Percentiles rank a stretch among this genome's conserved stretches.
These are phyloP conservation scores for Lethenteron camtschaticum DNA, from an alignment of 2,113 vertebrate genomes.

Conservation along the genomic window DNA sequence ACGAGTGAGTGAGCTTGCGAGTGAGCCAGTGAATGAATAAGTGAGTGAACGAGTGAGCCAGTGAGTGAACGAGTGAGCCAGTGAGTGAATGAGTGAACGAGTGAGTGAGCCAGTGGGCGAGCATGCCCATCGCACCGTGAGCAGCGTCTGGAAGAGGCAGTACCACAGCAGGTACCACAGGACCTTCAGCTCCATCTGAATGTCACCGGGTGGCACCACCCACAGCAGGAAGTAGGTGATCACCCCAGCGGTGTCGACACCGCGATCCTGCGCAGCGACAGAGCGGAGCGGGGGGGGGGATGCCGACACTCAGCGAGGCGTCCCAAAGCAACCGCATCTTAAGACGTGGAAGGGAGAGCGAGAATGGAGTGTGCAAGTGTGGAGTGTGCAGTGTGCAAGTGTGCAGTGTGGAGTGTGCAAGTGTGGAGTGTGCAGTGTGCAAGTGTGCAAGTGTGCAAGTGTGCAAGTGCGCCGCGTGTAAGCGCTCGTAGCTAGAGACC, in stretches of 20 bases:
- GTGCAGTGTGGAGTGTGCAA: too few species aligned
- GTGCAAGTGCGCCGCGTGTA: too few species aligned
- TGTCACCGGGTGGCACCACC: conserved; percentile 38
- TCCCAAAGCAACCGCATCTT: background rate
- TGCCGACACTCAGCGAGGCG: background rate
- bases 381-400: too few species aligned
- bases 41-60: too few species aligned
- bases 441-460: too few species aligned
- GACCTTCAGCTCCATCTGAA: conserved; percentile 36
- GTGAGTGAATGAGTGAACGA: too few species aligned
- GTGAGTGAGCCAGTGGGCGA: background rate
- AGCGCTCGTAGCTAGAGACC: too few species aligned
- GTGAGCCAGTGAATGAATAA: too few species aligned
- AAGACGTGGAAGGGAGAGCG: background rate
- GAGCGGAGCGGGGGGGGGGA: background rate
- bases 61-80: too few species aligned
- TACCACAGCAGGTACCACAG: conserved; percentile 79
- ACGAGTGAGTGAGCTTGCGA: too few species aligned
- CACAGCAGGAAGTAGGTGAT: conserved; percentile 63
- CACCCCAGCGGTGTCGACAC: conserved; percentile 56
- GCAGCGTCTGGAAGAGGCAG: conserved; percentile 74
- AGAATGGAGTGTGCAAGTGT: background rate
- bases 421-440: too few species aligned
- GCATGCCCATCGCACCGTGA: conserved; percentile 47
- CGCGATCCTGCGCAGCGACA: conserved; percentile 38